Conservation (phyloP, 1,140 invertebrate species). For the Diabrotica undecimpunctata region DNA sequence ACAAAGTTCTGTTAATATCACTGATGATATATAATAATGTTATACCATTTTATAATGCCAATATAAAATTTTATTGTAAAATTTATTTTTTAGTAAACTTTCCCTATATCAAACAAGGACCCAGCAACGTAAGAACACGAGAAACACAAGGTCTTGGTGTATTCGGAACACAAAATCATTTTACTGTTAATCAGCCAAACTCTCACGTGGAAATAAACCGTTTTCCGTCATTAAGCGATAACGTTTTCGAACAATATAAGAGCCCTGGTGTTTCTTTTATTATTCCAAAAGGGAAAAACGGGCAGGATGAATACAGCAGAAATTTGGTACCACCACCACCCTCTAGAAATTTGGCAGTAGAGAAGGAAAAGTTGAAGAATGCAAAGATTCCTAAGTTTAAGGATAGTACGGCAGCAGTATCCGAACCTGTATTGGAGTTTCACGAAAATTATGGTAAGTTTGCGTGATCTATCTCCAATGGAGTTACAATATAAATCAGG, state of each 20-base stretch:
- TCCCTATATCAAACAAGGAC: slow-evolving; percentile 4
- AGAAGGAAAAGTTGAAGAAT: slow-evolving; percentile 28
- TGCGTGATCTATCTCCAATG: neutral
- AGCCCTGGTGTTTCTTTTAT: neutral
- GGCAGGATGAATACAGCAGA: slow-evolving; percentile 40
- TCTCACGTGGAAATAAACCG: slow-evolving; percentile 10
- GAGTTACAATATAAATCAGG: too few species aligned
- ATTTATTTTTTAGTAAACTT: slow-evolving; percentile 4
- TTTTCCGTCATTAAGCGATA: slow-evolving; percentile 5
- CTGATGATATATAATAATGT: too few species aligned
- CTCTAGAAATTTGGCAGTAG: slow-evolving; percentile 23
- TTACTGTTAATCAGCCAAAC: slow-evolving; percentile 17
- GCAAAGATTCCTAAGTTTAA: slow-evolving; percentile 16
- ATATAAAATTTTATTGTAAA: too few species aligned
- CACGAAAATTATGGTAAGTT: slow-evolving; percentile 7
- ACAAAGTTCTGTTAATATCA: too few species aligned
- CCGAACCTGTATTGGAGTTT: slow-evolving; percentile 1
- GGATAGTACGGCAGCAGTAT: slow-evolving; percentile 13
- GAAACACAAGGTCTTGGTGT: slow-evolving; percentile 8
- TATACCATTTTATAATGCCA: too few species aligned
- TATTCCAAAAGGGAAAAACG: neutral
- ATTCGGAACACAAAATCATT: slow-evolving; percentile 12
- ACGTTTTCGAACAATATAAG: slow-evolving; percentile 4
- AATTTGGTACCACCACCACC: slow-evolving; percentile 39
- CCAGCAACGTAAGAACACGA: slow-evolving; percentile 8